phyloP scores from a whole-genome alignment of 2,113 vertebrate species.

The Theristicus caerulescens region DNA sequence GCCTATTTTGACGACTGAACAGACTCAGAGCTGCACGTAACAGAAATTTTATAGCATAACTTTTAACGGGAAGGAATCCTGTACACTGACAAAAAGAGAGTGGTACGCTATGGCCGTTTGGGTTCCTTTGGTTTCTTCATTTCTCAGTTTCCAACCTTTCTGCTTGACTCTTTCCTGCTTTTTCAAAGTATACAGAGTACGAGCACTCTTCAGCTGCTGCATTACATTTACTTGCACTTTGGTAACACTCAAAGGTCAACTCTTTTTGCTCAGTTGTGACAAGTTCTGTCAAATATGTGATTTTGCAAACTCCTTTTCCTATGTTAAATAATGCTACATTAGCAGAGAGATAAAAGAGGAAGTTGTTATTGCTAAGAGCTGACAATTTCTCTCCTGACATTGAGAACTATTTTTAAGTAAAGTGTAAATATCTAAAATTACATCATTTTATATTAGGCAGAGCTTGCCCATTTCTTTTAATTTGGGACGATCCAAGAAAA shows the following conservation, averaged over 20 bases:
- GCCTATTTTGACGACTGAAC: neutral
- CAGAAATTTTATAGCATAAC: neutral
- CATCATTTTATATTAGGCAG: neutral
- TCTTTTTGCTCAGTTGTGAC: neutral
- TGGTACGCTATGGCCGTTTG: neutral
- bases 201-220: neutral
- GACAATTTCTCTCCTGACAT: neutral
- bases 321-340: neutral
- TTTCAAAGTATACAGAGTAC: neutral
- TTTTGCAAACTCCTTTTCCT: neutral
- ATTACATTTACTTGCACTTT: neutral
- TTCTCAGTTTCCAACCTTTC: constrained; percentile 41
- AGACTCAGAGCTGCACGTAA: neutral
- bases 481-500: neutral
- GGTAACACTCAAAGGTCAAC: neutral
- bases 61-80: neutral
- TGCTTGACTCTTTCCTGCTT: neutral
- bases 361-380: neutral
- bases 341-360: neutral
- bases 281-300: neutral
- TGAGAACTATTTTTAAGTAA: neutral
- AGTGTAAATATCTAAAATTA: neutral
- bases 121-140: neutral
- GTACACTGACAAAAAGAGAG: neutral
- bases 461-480: neutral